These are phyloP conservation scores for Cuculus canorus DNA, from an alignment of 2,797 vertebrate genomes.

Conservation along the genomic window DNA sequence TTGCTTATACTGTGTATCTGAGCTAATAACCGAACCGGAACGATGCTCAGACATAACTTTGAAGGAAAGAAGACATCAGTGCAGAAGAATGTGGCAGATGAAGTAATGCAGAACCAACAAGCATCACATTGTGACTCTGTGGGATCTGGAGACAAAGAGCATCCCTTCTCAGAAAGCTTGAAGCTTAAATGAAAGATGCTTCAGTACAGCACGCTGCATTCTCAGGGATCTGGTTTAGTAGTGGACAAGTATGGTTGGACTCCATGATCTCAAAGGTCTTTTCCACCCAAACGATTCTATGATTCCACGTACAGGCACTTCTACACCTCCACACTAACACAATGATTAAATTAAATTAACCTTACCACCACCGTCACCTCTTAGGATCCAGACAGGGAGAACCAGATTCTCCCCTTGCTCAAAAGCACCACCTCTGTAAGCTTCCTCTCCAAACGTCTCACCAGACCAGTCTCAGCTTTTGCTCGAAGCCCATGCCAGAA, in stretches of 20 bases:
- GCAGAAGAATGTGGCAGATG: slow-evolving; percentile 26
- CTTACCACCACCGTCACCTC: not conserved
- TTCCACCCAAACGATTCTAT: too few species aligned
- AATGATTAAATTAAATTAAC: not conserved
- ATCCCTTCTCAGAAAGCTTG: not conserved
- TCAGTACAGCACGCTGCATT: not conserved
- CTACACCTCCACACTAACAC: not conserved
- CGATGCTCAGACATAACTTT: slow-evolving; percentile 6
- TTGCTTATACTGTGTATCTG: not conserved
- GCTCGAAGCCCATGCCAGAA: not conserved
- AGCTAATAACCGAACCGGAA: slow-evolving; percentile 40
- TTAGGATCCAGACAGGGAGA: not conserved
- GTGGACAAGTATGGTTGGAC: too few species aligned
- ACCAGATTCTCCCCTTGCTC: not conserved
- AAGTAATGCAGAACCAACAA: slow-evolving; percentile 28
- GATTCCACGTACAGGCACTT: not conserved
- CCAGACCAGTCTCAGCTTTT: not conserved
- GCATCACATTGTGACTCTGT: not conserved
- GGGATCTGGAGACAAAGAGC: not conserved
- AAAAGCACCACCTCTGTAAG: not conserved
- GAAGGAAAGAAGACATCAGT: slow-evolving; percentile 29
- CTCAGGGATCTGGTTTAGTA: too few species aligned
- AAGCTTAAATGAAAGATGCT: not conserved
- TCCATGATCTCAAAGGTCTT: too few species aligned
- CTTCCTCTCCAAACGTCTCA: not conserved